Conservation (phyloP, 1,140 invertebrate species). For the Eurosta solidaginis region DNA sequence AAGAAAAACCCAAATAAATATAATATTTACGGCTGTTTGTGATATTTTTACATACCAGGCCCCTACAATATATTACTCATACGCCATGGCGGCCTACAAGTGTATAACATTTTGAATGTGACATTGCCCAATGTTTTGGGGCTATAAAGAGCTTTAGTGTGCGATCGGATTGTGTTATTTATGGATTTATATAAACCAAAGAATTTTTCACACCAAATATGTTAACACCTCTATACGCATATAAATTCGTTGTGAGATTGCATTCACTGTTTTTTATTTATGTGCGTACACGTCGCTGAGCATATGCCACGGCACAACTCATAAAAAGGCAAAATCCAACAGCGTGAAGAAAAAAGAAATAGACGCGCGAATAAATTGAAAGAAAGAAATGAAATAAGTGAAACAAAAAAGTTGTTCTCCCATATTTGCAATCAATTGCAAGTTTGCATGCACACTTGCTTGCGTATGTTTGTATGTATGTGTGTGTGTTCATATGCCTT, state of each 20-base stretch:
- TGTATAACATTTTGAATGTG: neutral
- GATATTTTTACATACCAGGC: too few relatives aligned
- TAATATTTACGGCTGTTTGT: neutral
- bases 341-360: too few relatives aligned
- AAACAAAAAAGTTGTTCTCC: neutral
- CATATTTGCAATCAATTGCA: conserved; percentile 17
- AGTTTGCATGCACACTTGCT: neutral
- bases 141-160: neutral
- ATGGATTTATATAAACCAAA: neutral
- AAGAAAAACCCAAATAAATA: neutral
- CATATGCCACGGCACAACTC: neutral
- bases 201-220: conserved; percentile 8
- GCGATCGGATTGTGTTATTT: neutral
- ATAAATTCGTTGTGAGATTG: conserved; percentile 7
- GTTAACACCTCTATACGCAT: conserved; percentile 10
- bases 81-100: neutral
- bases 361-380: neutral
- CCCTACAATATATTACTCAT: conserved; percentile 19
- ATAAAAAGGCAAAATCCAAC: neutral
- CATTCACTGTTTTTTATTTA: neutral
- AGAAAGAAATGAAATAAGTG: neutral
- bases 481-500: neutral
- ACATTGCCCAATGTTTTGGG: too few relatives aligned
- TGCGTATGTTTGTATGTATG: neutral
- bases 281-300: neutral